These are phyloP conservation scores for Papilio helenus DNA, from an alignment of 1,140 invertebrate genomes.

Conservation along the genomic window DNA sequence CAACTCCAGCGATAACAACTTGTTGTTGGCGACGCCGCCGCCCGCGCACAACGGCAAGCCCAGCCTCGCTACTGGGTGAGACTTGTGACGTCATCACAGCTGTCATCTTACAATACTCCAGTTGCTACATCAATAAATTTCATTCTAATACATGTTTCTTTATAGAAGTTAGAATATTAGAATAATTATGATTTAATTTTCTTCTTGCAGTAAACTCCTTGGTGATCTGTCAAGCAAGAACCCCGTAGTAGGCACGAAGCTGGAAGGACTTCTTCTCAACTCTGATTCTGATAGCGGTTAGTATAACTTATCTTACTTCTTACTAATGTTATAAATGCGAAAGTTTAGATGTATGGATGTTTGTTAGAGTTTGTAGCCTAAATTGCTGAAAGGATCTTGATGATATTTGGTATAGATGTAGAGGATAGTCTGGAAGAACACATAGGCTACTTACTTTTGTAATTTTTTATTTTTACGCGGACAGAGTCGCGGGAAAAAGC, in stretches of 20 bases:
- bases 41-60: constrained; percentile 69
- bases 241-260: constrained; percentile 89
- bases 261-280: constrained; percentile 92
- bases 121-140: too few relatives aligned
- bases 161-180: too few relatives aligned
- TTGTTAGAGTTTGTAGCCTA: too few relatives aligned
- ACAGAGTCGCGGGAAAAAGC: too few relatives aligned
- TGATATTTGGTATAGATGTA: too few relatives aligned
- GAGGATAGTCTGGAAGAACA: too few relatives aligned
- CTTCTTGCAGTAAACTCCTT: constrained; percentile 69
- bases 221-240: constrained; percentile 78
- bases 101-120: not conserved
- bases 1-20: constrained; percentile 68
- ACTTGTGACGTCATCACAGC: constrained; percentile 4
- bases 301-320: constrained; percentile 27
- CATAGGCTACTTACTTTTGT: too few relatives aligned
- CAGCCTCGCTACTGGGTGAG: constrained; percentile 53
- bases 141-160: too few relatives aligned
- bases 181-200: constrained; percentile 1
- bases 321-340: too few relatives aligned
- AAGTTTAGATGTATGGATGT: too few relatives aligned
- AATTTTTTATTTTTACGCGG: too few relatives aligned
- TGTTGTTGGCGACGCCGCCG: constrained; percentile 66
- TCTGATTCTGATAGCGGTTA: constrained; percentile 89
- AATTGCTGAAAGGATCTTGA: too few relatives aligned